Evolutionary conservation across 2,888 invertebrate species (phyloP), one percentile per base, ranked within the genome.

Genomic region (Xiphydria camelus): DNA sequence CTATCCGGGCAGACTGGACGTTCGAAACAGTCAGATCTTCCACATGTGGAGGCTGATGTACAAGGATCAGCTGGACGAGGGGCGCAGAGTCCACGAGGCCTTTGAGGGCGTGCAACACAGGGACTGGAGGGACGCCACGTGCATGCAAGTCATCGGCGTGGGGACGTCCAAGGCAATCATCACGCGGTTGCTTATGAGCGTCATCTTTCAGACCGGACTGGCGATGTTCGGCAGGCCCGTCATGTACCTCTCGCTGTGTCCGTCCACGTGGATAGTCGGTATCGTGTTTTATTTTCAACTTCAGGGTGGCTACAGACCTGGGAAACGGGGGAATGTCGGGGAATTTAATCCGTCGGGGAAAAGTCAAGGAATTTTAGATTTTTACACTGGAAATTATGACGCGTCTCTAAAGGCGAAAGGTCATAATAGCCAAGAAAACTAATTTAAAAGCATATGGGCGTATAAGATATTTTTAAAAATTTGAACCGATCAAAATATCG

Each of bases 221-320:
- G 76, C 79, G 46, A 76, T 77, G 19, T 70, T 79, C 47, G 89
- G 88, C 23, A 79, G 84, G 52, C 77, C 82, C 18, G 82, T 84
- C 59, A 76, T 88, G 47, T 87, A 82, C 64, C 74, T 86, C 2
- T 77, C 82, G 0, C 70, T 88, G 70, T 79, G 81, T 19, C 83
- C 83, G 14, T 78, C 80, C 19, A 72, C 84, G 53, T 87, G 82
- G 75, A 74, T 80, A 59, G 88, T 88, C 75, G 73, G 77, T 69
- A 44, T 45, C 39, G 4, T 20, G 35, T 48, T 50, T 44, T 22
- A 29, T 14, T 23, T 18, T 32, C 9, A 35, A 7, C n/a, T 15
- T 7, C 10, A 18, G 10, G 17, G 22, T n/a, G n/a, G n/a, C n/a
- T n/a, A n/a, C n/a, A n/a, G n/a, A n/a, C n/a, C n/a, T n/a, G n/a